Base-by-base conservation (phyloP, 2,113 vertebrate genomes). In the Prunella himalayana region DNA sequence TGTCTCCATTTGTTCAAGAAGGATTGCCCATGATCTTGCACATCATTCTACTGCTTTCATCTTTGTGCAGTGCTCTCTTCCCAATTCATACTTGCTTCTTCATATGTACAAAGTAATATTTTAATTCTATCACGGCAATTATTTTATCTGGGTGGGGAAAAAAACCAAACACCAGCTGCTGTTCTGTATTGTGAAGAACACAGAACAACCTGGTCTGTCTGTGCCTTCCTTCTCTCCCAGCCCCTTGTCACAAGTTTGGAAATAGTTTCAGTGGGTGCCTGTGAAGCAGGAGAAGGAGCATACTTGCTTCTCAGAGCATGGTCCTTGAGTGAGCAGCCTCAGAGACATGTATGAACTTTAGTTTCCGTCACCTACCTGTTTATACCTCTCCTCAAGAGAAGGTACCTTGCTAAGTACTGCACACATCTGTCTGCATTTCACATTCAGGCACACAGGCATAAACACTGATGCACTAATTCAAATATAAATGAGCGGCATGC, bases 391-490 rank as follows among this genome's bases (percentile, higher is more conserved):
- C 65, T 72, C 78, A 95, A 75, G 85, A 65, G 39, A 51, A 35
- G 69, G 41, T 92, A 59, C 85, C 68, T 54, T 0, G 0, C 3
- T 68, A 37, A 56, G 24, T 42, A 28, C 59, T 72, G 22, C 30
- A 31, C 65, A 72, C 54, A 77, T 92, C 64, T 69, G 33, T 45
- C 56, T 96, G 92, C 56, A 61, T 93, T 96, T 96, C 95, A 92
- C 89, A 85, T 72, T 85, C 57, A 86, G 92, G 44, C 86, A 91
- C 92, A 84, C 75, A 92, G 84, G 60, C 50, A 80, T 95, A 90
- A 95, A 93, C 95, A 96, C 89, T 92, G 91, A 95, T 95, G 44
- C 63, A 53, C 25, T 65, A 92, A 85, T 86, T 92, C 65, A 93
- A 93, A 83, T 59, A 86, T 73, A 93, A 68, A 59, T 82, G 65